Evolutionary conservation across 2,797 vertebrate species (phyloP), one percentile per base, ranked within the genome.

Genomic region (Sebastes wilsoni): DNA sequence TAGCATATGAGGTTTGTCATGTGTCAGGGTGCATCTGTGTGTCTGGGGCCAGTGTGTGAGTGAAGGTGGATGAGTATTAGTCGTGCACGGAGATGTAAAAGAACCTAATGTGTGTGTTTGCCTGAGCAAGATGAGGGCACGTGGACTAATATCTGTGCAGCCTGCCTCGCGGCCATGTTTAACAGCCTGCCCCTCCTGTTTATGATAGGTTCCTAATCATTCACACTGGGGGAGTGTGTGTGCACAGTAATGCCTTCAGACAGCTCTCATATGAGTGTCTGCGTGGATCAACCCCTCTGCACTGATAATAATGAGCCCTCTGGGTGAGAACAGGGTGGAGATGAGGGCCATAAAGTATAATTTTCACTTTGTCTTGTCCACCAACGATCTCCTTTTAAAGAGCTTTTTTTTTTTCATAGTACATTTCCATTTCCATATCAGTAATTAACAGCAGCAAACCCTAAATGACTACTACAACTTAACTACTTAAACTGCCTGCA

Each of bases 141-240:
- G 38, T 60, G 77, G 79, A 79, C 80, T 78, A 46, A 46, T 46
- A 46, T 77, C 65, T 81, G 64, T 56, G 27, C 64, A 77, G 76
- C 89, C 86, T 91, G 88, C 93, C 93, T 91, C 23, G 69, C 78
- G 82, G 94, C 86, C 93, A 94, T 95, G 89, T 93, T 94, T 89
- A 95, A 91, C 94, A 87, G 88, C 87, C 90, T 83, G 86, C 88
- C 90, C 89, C 89, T 92, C 95, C 96, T 95, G 95, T 96, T 97
- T 96, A 95, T 96, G 95, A 96, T 96, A 94, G 95, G 93, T 81
- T 94, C 95, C 94, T 88, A 96, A 96, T 97, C 96, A 97, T 95
- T 97, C 96, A 97, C 94, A 96, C 96, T 95, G 96, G 95, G 88
- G 81, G 89, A 88, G 89, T 93, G 92, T 90, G 87, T 84, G 86